Evolutionary conservation across 2,797 vertebrate genomes (phyloP), one percentile per base, ranked within the genome.

Genomic region (Anguilla pacifica): DNA sequence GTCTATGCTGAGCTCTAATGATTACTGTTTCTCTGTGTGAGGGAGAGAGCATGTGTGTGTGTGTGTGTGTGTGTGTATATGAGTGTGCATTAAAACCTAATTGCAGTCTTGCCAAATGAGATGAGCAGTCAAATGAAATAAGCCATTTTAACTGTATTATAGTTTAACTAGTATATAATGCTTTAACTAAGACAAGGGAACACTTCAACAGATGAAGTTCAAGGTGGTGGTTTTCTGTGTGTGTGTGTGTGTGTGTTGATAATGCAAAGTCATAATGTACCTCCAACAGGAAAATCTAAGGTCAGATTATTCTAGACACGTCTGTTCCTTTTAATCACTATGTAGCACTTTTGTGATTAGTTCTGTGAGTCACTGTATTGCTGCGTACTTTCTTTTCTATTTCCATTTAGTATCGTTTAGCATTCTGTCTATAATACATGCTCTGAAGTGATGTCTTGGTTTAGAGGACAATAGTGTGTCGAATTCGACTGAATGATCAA

Each of bases 11-110:
- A 87, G 89, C 90, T 93, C 92, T 90, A 83, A 83, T 59, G 84
- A 92, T 90, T 86, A 90, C 90, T 90, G 90, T 88, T 89, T 90
- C 89, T 28, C 13, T 43, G 64, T 67, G 64, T 67, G 64, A n/a
- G 64, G 19, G 59, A 43, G 39, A 43, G 39, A 43, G 39, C 39
- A 43, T 67, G 64, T 39, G 28, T 22, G 49, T 59, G 59, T 61
- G 85, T 4, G 31, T n/a, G 59, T 13, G 28, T n/a, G 74, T 43
- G 72, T 43, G 72, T 35, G 70, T 74, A 13, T 74, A 28, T 74
- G 28, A 15, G 70, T 31, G 11, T 35, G 13, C 11, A 22, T 1
- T 9, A 9, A 31, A 10, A 31, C 59, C 13, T 64, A 19, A 19
- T 64, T 64, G 10, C 17, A 64, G 15, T 64, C 22, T 64, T 64